Base-by-base conservation (phyloP, 2,113 vertebrate species). In the Australoheros scitulus region DNA sequence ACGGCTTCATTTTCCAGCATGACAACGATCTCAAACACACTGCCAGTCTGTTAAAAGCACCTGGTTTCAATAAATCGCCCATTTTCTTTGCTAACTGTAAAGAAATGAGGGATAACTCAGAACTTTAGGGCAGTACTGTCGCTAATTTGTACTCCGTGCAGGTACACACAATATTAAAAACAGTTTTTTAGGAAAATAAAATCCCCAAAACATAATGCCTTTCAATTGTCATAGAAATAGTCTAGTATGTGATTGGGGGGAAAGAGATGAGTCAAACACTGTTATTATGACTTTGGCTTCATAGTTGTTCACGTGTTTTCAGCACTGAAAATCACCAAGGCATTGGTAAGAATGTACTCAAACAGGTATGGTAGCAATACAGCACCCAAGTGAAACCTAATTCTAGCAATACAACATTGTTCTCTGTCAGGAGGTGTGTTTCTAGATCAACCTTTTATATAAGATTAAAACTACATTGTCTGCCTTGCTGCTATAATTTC, bases 131-230 rank as follows among this genome's bases (percentile, higher is more conserved):
- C 41, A 68, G 41, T 26, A 68, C 64, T 26, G 8, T 0, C 18
- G 64, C 64, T 50, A 68, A 50, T 68, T 68, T 68, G 0, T 0
- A 68, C 22, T 22, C 63, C 0, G 38, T 26, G 22, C 38, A 26
- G 4, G n/a, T 47, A 17, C 22, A 47, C 63, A 47, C 38, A 18
- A 47, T 1, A 47, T 0, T 18, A 68, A 18, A 68, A 47, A 22
- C 0, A 26, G 64, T 47, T 36, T 36, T 36, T 36, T 2, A 14
- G 38, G 22, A 17, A 47, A 68, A 47, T 47, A 68, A 68, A 68
- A 0, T 3, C 38, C 22, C 8, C 64, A 17, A 5, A 29, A 68
- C 47, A 7, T 50, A 70, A 18, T 50, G 3, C 64, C 22, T 50
- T 29, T 61, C n/a, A 75, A 75, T n/a, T 34, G 11, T 38, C 17